A percentile compares a stretch with the other conserved stretches of the same genome.
Conservation (phyloP, 2,888 invertebrate species). For the Diabrotica balteata region DNA sequence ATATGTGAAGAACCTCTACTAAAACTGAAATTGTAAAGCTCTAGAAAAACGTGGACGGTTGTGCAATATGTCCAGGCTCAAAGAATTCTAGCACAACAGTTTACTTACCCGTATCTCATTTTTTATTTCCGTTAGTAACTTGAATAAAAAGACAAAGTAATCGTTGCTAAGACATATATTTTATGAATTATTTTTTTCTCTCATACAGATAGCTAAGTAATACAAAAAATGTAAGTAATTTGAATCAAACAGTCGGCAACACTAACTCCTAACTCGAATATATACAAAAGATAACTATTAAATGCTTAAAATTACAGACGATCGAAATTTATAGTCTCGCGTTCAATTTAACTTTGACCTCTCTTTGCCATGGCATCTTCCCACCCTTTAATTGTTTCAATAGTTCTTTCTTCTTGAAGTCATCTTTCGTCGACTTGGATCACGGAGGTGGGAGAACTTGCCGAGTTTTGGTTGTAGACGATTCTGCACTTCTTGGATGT, state of each 20-base stretch:
- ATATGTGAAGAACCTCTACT: too few relatives aligned
- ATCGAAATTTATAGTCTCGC: not conserved
- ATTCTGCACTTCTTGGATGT: constrained; percentile 38
- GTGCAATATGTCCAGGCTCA: too few relatives aligned
- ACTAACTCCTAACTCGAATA: not conserved
- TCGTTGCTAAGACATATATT: not conserved
- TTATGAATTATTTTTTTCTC: not conserved
- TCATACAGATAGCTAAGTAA: not conserved
- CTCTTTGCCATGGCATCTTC: constrained; percentile 98
- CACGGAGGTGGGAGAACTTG: constrained; percentile 63
- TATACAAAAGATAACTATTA: constrained; percentile 9
- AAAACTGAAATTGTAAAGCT: too few relatives aligned
- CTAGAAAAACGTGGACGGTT: too few relatives aligned
- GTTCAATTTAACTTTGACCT: constrained; percentile 75
- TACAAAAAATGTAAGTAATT: constrained; percentile 4
- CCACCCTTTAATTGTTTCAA: constrained; percentile 93
- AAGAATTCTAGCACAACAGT: too few relatives aligned
- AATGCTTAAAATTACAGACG: constrained; percentile 5
- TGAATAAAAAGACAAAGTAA: too few relatives aligned
- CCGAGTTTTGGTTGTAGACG: constrained; percentile 58
- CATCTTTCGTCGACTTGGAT: constrained; percentile 69
- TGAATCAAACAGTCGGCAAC: not conserved
- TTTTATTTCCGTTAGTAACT: too few relatives aligned
- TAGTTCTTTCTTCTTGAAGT: constrained; percentile 88
- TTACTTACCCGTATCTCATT: too few relatives aligned